Evolutionary conservation across 2,113 vertebrate genomes (phyloP), one percentile per base, ranked within the genome.

Genomic region (Polypterus bichir): DNA sequence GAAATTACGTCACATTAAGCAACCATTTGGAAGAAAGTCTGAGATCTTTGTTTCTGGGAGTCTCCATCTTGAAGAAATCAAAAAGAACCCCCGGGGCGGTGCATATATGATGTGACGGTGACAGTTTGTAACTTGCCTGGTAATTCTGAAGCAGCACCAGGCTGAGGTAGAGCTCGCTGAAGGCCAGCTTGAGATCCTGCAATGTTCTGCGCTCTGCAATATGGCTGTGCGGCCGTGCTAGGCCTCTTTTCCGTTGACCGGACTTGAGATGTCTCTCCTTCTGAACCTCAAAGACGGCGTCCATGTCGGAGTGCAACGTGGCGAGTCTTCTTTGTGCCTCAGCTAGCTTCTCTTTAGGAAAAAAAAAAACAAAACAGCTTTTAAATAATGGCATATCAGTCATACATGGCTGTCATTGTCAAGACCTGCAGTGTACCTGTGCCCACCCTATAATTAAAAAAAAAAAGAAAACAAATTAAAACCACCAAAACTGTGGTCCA

Each of bases 81-180:
- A 27, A 27, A 27, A 27, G 27, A 27, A 27, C 27, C 27, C 27
- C 27, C 27, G 27, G 27, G 27, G 27, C 27, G 27, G 27, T 27
- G 48, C 6, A 45, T 54, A 59, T 55, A 9, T 44, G 5, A 44
- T 27, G 27, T 27, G 27, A 27, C 27, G 27, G 27, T 27, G 27
- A 27, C 27, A 27, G 27, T 27, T 45, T 2, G 8, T 51, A 46
- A 7, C 45, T 5, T 48, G 74, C 76, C 76, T 74, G 74, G 66
- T 75, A 77, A 51, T 68, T 73, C 55, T 77, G 76, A 59, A 78
- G 71, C 63, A 73, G 69, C 6, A 68, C 57, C 61, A 77, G 62
- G 56, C 69, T 71, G 52, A 73, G 69, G 63, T 77, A 67, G 27
- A 77, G 57, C 48, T 78, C 74, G 45, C 71, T 72, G 53, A 77